Evolutionary conservation across 2,888 invertebrate species (phyloP).

Genomic region (Azorinus chamasolen): DNA sequence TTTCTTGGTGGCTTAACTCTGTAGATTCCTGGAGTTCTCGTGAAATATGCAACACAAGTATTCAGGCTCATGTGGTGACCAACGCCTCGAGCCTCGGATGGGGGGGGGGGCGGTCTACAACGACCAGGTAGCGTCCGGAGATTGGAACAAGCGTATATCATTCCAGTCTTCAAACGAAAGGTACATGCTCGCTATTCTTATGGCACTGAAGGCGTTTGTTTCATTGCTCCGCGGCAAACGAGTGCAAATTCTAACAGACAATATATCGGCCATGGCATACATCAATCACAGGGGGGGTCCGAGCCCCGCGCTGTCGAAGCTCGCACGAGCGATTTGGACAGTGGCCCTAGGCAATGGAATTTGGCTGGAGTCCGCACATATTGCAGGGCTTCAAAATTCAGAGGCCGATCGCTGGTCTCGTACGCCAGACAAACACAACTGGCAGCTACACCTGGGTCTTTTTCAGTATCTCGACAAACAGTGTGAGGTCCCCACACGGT

Average conservation of each 20-base stretch:
- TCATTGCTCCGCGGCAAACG: not conserved
- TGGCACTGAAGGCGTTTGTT: not conserved
- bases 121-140: slow-evolving; percentile 6
- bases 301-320: slow-evolving; percentile 5
- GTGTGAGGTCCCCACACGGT: slow-evolving; percentile 34
- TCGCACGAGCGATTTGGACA: slow-evolving; percentile 37
- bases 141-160: slow-evolving; percentile 20
- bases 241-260: slow-evolving; percentile 33
- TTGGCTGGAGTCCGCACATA: slow-evolving; percentile 29
- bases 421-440: slow-evolving; percentile 37
- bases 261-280: slow-evolving; percentile 38
- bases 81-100: slow-evolving; percentile 11
- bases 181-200: slow-evolving; percentile 10
- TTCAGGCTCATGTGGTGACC: slow-evolving; percentile 22
- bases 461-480: slow-evolving; percentile 35
- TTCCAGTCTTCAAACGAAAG: slow-evolving; percentile 19
- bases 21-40: not conserved
- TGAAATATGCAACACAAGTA: not conserved
- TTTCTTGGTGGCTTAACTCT: slow-evolving; percentile 27
- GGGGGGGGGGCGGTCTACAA: slow-evolving; percentile 9
- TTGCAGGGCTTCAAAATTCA: slow-evolving; percentile 30
- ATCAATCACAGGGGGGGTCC: slow-evolving; percentile 42
- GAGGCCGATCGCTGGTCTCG: slow-evolving; percentile 43
- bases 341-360: slow-evolving; percentile 40
- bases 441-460: slow-evolving; percentile 26